Evolutionary conservation across 1,140 invertebrate genomes (phyloP).

Genomic region (Drosophila malerkotliana): DNA sequence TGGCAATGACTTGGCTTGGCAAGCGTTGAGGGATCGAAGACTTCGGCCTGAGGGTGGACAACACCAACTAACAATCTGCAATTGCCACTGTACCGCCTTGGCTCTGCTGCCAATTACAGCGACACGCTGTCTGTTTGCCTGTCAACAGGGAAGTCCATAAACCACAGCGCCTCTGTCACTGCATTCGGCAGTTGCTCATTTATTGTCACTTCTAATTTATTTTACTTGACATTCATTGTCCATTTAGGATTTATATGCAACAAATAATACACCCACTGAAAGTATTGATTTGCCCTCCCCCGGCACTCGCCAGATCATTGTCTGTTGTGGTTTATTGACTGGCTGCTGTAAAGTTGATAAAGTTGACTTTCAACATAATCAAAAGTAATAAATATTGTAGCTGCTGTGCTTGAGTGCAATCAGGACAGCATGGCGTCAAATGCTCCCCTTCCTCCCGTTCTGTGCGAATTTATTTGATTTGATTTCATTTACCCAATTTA

Average conservation of each 20-base stretch:
- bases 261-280: constrained; percentile 30
- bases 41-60: constrained; percentile 12
- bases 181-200: constrained; percentile 72
- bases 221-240: constrained; percentile 79
- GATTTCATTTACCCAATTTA: constrained; percentile 70
- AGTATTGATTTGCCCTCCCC: constrained; percentile 19
- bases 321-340: constrained; percentile 77
- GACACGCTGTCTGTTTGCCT: constrained; percentile 60
- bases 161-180: constrained; percentile 6
- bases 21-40: constrained; percentile 9
- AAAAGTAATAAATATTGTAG: constrained; percentile 82
- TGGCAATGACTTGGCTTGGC: constrained; percentile 4
- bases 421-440: constrained; percentile 68
- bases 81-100: constrained; percentile 11
- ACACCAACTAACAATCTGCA: constrained; percentile 9
- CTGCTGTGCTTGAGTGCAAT: constrained; percentile 79
- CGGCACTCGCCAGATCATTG: constrained; percentile 23
- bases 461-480: constrained; percentile 67
- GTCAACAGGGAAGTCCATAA: constrained; percentile 50
- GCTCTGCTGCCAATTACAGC: constrained; percentile 62
- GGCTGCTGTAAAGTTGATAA: constrained; percentile 82
- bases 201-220: constrained; percentile 82
- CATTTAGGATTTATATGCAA: constrained; percentile 80
- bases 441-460: constrained; percentile 15
- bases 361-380: constrained; percentile 82